Base-by-base conservation (phyloP, 2,888 invertebrate species). In the Eulithis prunata region DNA sequence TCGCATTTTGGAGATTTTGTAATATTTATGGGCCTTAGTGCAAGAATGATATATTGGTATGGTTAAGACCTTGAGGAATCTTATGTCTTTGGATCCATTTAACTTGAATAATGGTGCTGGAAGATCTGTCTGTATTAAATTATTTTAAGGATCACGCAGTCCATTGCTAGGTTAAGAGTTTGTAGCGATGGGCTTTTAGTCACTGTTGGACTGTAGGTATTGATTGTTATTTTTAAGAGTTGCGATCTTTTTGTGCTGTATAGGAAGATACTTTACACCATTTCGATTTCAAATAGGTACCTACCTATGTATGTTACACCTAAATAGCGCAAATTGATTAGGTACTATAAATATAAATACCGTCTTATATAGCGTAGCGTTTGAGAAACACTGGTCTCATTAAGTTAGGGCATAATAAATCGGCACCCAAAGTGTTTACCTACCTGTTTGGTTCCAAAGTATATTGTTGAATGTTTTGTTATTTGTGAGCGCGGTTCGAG, bases 401-500 rank as follows among this genome's bases (percentile, higher is more conserved):
- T 72, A 62, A 86, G 81, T 83, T 88, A 89, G 85, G 85, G 86
- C 87, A 87, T 89, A 90, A 88, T 88, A 71, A 85, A 89, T 89
- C 87, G 85, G 85, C 86, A 90, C 84, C 91, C 88, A 91, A 91
- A 91, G 90, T 86, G 86, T 90, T 86, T 83, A 86, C 84, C 85
- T 83, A 86, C 84, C 85, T 83, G 80, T 87, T 89, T 82, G 87
- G 85, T 89, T 89, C 91, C 91, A 91, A 91, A 91, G 91, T 90
- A 87, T 89, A 87, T 91, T 91, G 91, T 91, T 92, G 86, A 91
- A 88, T 89, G 89, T 91, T 91, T 87, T 91, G 90, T 91, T 91
- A 87, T 79, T 80, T 80, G 82, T 75, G 83, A 87, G 82, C 85
- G 84, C 82, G 84, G 83, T 90, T 86, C 81, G 82, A 80, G 87